These are phyloP conservation scores for Redunca redunca DNA, from an alignment of 2,113 vertebrate genomes.

Conservation along the genomic window DNA sequence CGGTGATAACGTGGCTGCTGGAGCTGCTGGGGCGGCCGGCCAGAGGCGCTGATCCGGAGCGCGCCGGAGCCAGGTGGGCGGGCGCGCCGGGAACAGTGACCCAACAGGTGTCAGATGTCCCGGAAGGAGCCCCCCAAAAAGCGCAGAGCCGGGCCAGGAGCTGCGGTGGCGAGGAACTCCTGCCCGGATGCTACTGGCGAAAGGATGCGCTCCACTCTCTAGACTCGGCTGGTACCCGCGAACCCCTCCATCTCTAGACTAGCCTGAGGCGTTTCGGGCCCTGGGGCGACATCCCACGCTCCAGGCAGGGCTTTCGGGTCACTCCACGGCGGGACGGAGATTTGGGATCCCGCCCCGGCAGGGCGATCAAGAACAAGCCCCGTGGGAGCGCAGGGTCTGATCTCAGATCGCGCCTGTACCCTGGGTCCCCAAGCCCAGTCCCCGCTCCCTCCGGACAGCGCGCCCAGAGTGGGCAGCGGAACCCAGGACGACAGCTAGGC, in stretches of 20 bases:
- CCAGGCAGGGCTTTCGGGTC: not conserved
- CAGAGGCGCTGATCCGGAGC: not conserved
- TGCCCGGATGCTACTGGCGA: not conserved
- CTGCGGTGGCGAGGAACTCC: not conserved
- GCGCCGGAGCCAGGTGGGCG: not conserved
- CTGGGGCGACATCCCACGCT: not conserved
- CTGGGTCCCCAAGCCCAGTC: not conserved
- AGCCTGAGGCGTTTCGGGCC: not conserved
- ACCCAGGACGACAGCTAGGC: not conserved
- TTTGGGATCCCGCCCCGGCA: not conserved
- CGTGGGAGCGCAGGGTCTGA: not conserved
- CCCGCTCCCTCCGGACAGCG: too few species aligned
- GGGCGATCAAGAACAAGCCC: not conserved
- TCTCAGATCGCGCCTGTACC: fast-evolving
- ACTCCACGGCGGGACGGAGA: not conserved
- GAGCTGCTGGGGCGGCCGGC: not conserved
- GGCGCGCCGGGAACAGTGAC: not conserved
- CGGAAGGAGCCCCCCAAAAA: not conserved
- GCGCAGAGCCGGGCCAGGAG: not conserved
- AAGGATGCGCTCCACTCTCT: not conserved
- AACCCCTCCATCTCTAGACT: not conserved
- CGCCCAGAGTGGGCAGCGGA: not conserved
- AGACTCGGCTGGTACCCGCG: too few species aligned
- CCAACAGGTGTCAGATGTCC: not conserved
- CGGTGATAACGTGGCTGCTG: not conserved